A percentile compares a stretch with the other conserved stretches of the same genome.
Evolutionary conservation across 2,888 invertebrate genomes (phyloP).

Genomic region (Drosophila longiperda): DNA sequence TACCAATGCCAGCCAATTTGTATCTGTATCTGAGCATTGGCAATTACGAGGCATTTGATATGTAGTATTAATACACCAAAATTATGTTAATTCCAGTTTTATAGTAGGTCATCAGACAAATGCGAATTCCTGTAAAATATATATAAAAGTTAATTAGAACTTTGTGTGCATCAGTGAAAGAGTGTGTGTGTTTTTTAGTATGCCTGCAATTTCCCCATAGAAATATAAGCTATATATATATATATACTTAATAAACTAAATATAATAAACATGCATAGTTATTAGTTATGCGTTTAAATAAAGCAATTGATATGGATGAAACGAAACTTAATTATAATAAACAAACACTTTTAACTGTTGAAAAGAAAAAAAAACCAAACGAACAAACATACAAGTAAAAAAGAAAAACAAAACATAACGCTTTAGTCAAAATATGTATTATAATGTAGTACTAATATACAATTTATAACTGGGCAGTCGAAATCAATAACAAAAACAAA

Average conservation of each 20-base stretch:
- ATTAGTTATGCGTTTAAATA: conserved; percentile 53
- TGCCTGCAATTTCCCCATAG: conserved; percentile 29
- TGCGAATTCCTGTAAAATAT: conserved; percentile 64
- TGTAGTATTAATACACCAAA: conserved; percentile 30
- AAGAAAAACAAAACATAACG: conserved; percentile 36
- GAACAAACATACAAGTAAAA: conserved; percentile 13
- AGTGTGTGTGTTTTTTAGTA: conserved; percentile 6
- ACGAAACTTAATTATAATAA: conserved; percentile 33
- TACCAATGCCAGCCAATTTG: conserved; percentile 60
- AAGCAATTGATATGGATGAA: conserved; percentile 71
- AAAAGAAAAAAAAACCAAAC: conserved; percentile 10
- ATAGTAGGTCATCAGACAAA: conserved; percentile 55
- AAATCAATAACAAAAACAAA: conserved; percentile 44
- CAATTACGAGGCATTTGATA: conserved; percentile 33
- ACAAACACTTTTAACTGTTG: conserved; percentile 65
- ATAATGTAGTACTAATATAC: conserved; percentile 35
- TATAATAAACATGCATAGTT: conserved; percentile 37
- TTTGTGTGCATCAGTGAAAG: conserved; percentile 24
- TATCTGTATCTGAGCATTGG: conserved; percentile 27
- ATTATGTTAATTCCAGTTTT: conserved; percentile 49
- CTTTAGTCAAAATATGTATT: conserved; percentile 46
- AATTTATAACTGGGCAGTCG: conserved; percentile 36
- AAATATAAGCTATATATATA: conserved; percentile 9
- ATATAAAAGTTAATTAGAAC: conserved; percentile 67
- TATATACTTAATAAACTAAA: conserved; percentile 25